Conservation (phyloP, 1,140 invertebrate genomes). For the Eriocheir sinensis region DNA sequence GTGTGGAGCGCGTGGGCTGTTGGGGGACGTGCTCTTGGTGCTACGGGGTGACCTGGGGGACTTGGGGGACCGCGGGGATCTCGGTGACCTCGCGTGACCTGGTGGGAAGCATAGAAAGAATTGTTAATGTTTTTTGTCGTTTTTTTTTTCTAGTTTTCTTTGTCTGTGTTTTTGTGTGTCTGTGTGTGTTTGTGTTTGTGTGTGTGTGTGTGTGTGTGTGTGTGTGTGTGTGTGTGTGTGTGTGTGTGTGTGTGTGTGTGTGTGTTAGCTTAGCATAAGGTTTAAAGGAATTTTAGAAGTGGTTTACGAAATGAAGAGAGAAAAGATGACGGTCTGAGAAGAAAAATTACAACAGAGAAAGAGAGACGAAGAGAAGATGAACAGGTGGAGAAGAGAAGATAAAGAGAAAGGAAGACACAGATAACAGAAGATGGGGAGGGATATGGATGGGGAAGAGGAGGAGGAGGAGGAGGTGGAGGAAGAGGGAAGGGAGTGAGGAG, state of each 20-base stretch:
- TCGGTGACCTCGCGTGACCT: constrained; percentile 12
- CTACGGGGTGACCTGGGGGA: constrained; percentile 40
- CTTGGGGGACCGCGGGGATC: constrained; percentile 40
- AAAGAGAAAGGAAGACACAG: neutral
- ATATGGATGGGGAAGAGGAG: no score
- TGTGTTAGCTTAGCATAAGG: neutral
- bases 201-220: neutral
- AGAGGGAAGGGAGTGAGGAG: no score
- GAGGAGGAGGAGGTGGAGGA: no score
- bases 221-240: constrained; percentile 39
- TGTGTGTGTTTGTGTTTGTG: constrained; percentile 18
- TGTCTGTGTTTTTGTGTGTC: neutral
- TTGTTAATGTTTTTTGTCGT: no score
- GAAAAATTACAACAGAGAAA: no score
- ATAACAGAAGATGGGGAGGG: neutral
- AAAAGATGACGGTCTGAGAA: no score
- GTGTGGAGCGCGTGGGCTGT: constrained; percentile 43
- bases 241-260: constrained; percentile 40
- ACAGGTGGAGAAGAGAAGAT: no score
- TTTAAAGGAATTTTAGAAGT: neutral
- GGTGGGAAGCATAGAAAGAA: neutral
- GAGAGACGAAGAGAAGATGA: no score
- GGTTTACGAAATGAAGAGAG: neutral
- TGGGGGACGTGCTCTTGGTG: constrained; percentile 40
- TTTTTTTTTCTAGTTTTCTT: neutral